Base-by-base conservation (phyloP, 2,888 invertebrate species). In the Flexamia atlantica region DNA sequence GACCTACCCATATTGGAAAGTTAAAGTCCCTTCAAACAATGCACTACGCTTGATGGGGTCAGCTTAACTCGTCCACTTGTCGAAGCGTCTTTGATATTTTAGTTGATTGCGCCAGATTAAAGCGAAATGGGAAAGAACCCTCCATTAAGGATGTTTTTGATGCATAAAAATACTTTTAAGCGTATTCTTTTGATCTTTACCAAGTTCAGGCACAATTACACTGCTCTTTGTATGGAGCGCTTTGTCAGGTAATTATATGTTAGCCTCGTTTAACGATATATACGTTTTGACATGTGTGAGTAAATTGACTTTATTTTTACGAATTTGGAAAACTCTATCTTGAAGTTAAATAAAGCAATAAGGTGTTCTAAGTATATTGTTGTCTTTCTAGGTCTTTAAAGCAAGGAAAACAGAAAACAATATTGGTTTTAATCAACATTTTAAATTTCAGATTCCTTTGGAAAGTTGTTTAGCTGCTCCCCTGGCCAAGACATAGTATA, bases 51-150 rank as follows among this genome's bases (percentile, higher is more conserved):
- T 12, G 12, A 20, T 57, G 57, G 23, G 23, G 25, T 23, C 23
- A 23, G 57, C 12, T 5, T 20, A 23, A 57, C 57, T 23, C 3
- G 12, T 25, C 23, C 23, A 25, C 9, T 57, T 57, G 20, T 3
- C 12, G 14, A 20, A 20, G 23, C 23, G 57, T 28, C 64, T 64
- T 64, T 64, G 64, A 64, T 64, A 28, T 64, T 64, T 64, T 64
- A 64, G 28, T 64, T 30, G 28, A 17, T 64, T 64, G 14, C 53
- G 28, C 64, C 1, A 53, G 14, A 14, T 0, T 30, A 28, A 64
- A 64, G 28, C 28, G 64, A 53, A 53, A 53, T 53, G 20, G 20
- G 3, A 46, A 53, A 53, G 53, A 53, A 30, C 64, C 30, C 64
- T 64, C 64, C 64, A 64, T 64, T 30, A 14, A 25, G 20, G n/a